Evolutionary conservation across 2,113 vertebrate genomes (phyloP).

Genomic region (cattle (Bos taurus)): ARS-UCD2.0 NC_037336.1:46726001-46726500

Average conservation of each 20-base stretch:
- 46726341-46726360: neutral
- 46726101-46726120: neutral
- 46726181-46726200: neutral
- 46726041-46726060: neutral
- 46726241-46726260: neutral
- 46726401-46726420: neutral
- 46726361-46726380: neutral
- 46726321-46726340: neutral
- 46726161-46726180: neutral
- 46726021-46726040: neutral
- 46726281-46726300: neutral
- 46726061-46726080: neutral
- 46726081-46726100: neutral
- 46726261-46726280: neutral
- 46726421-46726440: neutral
- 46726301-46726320: neutral
- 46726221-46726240: neutral
- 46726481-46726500: neutral
- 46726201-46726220: neutral
- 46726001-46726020: neutral
- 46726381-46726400: neutral
- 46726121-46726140: neutral
- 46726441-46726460: neutral
- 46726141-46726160: neutral
- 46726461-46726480: neutral